These are phyloP conservation scores for Ispidina picta DNA, from an alignment of 2,797 vertebrate species.

Conservation along the genomic window DNA sequence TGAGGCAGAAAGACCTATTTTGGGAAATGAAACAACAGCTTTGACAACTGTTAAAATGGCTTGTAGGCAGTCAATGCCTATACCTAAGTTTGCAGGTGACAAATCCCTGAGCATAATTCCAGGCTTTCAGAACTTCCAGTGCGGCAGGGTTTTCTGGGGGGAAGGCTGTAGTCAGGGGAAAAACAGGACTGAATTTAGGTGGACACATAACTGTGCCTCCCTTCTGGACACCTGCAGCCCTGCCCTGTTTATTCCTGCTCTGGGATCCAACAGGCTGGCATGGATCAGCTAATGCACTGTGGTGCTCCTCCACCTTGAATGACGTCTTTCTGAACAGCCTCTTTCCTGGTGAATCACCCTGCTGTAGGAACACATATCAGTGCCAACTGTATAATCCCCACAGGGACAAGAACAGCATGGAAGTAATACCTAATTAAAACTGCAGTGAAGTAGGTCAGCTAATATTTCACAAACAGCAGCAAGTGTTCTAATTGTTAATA, in stretches of 20 bases:
- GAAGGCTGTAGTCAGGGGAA: background rate
- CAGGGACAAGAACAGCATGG: conserved; percentile 42
- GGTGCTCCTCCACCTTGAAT: background rate
- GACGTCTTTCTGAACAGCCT: background rate
- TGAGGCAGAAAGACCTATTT: background rate
- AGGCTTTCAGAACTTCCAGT: background rate
- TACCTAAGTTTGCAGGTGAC: background rate
- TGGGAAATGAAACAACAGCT: background rate
- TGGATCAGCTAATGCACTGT: background rate
- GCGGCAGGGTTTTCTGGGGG: background rate
- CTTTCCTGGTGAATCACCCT: background rate
- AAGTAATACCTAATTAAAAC: conserved; percentile 68
- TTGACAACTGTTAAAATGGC: background rate
- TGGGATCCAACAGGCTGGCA: background rate
- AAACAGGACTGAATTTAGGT: background rate
- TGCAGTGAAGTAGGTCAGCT: conserved; percentile 50
- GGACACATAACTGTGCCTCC: background rate
- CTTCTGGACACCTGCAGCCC: background rate
- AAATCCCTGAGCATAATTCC: background rate
- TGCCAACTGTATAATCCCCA: conserved; percentile 45
- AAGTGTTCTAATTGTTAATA: conserved; percentile 53
- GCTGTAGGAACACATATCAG: background rate
- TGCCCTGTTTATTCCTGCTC: background rate
- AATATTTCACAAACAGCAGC: conserved; percentile 57
- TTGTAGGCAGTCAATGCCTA: background rate